phyloP scores from a whole-genome alignment of 2,888 invertebrate genomes.

The Aelia acuminata region DNA sequence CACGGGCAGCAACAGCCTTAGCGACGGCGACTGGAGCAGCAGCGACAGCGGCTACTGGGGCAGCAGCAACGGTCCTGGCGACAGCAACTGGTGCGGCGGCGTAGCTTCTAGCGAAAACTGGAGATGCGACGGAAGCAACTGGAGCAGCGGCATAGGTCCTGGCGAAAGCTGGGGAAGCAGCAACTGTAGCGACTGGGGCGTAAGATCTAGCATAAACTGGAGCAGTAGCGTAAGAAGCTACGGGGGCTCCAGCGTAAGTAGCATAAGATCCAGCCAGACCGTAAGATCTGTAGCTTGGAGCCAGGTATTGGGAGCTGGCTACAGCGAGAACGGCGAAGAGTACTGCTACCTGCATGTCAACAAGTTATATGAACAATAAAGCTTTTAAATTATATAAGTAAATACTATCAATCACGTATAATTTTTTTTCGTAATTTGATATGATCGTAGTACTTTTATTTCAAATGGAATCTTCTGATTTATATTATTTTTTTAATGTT shows the following conservation, averaged over 20 bases:
- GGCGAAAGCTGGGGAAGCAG: neutral
- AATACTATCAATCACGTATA: too few species aligned
- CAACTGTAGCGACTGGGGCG: neutral
- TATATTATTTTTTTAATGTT: too few species aligned
- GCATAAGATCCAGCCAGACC: constrained; percentile 12
- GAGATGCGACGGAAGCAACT: neutral
- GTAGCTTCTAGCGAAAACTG: neutral
- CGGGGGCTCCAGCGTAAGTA: neutral
- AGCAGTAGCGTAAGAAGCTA: neutral
- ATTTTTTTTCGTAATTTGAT: too few species aligned
- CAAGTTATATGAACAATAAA: too few species aligned
- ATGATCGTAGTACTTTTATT: too few species aligned
- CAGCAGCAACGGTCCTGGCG: constrained; percentile 63
- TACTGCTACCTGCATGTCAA: neutral
- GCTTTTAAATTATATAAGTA: too few species aligned
- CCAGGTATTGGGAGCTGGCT: constrained; percentile 20
- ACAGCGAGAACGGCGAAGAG: constrained; percentile 36
- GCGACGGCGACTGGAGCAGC: constrained; percentile 1
- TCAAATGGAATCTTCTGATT: too few species aligned
- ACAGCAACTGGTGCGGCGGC: neutral
- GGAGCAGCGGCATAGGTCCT: neutral
- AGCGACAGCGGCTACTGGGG: constrained; percentile 54
- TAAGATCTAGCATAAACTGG: neutral
- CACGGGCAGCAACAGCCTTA: constrained; percentile 65
- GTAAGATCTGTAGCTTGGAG: neutral